Evolutionary conservation across 2,797 vertebrate genomes (phyloP), one percentile per base, ranked within the genome.

Genomic region (Bradypodion pumilum): DNA sequence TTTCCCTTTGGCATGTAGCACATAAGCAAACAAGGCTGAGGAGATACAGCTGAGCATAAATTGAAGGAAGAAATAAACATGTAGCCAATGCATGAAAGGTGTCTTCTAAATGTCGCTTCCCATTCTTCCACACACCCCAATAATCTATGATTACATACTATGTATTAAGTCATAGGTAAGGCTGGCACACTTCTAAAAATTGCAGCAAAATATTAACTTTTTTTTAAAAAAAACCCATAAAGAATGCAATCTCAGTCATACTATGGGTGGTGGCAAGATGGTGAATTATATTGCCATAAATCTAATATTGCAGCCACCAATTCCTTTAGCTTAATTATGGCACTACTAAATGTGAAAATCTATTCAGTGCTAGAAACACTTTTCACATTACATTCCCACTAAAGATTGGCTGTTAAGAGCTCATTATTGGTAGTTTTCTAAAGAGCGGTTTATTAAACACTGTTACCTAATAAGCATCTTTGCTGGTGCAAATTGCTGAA

Each of bases 401-500:
- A 95, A 96, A 98, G 98, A 97, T 97, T 97, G 98, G 97, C 97
- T 98, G 97, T 98, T 98, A 98, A 98, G 97, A 98, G 97, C 98
- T 99, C 98, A 98, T 99, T 99, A 99, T 97, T 96, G 97, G 97
- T 97, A 97, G 97, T 98, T 99, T 98, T 98, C 97, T 97, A 98
- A 98, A 98, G 97, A 98, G 97, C 70, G 95, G 97, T 98, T 98
- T 98, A 98, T 99, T 98, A 99, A 98, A 98, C 98, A 98, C 97
- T 98, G 97, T 98, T 98, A 98, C 98, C 98, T 98, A 99, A 99
- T 99, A 98, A 98, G 98, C 98, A 98, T 98, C 97, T 98, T 98
- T 98, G 97, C 96, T 98, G 96, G 97, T 97, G 97, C 97, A 98
- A 99, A 99, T 99, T 98, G 98, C 97, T 97, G 97, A 98, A 98